These are phyloP conservation scores for Brachyhypopomus occidentalis DNA, from an alignment of 2,113 vertebrate genomes.

Conservation along the genomic window DNA sequence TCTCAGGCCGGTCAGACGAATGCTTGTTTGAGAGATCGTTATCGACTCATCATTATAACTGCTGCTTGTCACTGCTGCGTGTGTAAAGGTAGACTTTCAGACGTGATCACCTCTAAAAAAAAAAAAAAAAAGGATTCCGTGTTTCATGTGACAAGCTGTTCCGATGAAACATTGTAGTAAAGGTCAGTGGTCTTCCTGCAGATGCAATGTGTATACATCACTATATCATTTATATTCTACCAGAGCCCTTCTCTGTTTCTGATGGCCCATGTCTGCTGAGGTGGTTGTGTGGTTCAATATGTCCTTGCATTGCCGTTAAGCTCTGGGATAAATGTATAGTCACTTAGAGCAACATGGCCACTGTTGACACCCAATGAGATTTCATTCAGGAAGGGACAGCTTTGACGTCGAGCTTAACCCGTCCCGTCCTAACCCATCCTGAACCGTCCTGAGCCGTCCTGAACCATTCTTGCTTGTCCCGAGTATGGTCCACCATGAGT, in stretches of 20 bases:
- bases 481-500: too few species aligned
- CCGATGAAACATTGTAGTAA: too few species aligned
- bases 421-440: too few species aligned
- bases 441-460: too few species aligned
- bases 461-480: too few species aligned
- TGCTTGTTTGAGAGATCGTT: neutral
- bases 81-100: too few species aligned
- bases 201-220: neutral
- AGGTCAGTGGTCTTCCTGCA: neutral
- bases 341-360: neutral
- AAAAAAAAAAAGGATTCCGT: too few species aligned
- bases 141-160: too few species aligned
- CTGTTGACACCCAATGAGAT: neutral
- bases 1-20: neutral
- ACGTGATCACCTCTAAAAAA: too few species aligned
- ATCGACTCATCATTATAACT: neutral
- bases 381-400: neutral
- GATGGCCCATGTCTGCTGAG: neutral
- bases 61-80: too few species aligned
- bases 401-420: too few species aligned
- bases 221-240: neutral
- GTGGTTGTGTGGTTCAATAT: neutral
- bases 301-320: neutral
- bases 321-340: neutral
- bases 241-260: neutral